These are phyloP conservation scores for Chironomus striatipennis DNA, from an alignment of 1,140 invertebrate genomes.

Conservation along the genomic window DNA sequence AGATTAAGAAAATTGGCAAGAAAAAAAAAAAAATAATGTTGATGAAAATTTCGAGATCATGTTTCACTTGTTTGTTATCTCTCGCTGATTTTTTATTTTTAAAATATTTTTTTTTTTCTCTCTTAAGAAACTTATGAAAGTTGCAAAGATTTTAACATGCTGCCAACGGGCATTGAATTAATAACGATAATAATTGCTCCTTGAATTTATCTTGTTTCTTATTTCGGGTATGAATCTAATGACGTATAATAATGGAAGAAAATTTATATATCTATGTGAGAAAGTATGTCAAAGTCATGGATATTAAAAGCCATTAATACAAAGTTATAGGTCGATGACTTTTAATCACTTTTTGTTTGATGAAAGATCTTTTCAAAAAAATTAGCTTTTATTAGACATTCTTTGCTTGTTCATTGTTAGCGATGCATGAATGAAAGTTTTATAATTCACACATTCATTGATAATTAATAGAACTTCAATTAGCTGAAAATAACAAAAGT, in stretches of 20 bases:
- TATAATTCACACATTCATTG: no score
- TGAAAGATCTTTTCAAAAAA: background rate
- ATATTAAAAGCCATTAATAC: background rate
- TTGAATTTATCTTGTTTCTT: background rate
- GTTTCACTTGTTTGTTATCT: background rate
- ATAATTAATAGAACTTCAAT: no score
- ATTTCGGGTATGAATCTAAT: conserved; percentile 1
- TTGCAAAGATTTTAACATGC: background rate
- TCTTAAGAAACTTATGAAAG: background rate
- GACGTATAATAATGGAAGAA: background rate
- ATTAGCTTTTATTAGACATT: no score
- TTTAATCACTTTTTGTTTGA: background rate
- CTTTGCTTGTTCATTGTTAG: no score
- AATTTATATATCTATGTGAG: no score
- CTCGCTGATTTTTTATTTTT: background rate
- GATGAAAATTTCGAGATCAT: background rate
- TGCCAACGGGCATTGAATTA: background rate
- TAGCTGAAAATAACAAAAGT: no score
- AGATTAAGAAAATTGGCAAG: background rate
- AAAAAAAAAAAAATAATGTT: background rate
- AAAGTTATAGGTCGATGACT: background rate
- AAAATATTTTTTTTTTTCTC: no score
- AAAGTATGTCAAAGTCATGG: conserved; percentile 12
- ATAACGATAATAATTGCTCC: background rate
- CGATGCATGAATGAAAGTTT: no score